Evolutionary conservation across 2,888 invertebrate genomes (phyloP).

Genomic region (Drosophila meridionalis): DNA sequence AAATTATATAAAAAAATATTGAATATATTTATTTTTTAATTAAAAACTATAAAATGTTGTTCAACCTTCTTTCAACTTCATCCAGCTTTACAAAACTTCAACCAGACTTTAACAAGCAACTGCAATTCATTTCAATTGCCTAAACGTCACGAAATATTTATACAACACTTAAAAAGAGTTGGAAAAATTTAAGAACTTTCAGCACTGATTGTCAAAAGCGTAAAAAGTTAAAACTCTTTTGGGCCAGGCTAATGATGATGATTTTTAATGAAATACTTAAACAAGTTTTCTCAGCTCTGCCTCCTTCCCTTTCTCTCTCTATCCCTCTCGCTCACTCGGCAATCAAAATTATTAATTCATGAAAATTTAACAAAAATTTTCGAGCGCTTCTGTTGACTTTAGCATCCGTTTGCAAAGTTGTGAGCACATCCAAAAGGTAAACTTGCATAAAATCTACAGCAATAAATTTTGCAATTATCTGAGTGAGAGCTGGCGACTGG

Average conservation of each 20-base stretch:
- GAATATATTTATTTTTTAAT: not conserved
- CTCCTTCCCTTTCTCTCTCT: not conserved
- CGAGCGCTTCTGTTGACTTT: slow-evolving; percentile 50
- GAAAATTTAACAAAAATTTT: slow-evolving; percentile 41
- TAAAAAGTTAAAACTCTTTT: slow-evolving; percentile 24
- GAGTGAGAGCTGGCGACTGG: not conserved
- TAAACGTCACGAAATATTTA: slow-evolving; percentile 19
- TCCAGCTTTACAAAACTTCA: slow-evolving; percentile 27
- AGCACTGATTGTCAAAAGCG: slow-evolving; percentile 50
- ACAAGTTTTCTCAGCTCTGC: slow-evolving; percentile 28
- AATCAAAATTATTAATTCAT: slow-evolving; percentile 73
- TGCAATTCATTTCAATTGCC: slow-evolving; percentile 13
- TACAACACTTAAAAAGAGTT: slow-evolving; percentile 1
- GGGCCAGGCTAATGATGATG: slow-evolving; percentile 57
- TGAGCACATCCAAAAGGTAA: slow-evolving; percentile 64
- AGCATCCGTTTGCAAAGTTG: slow-evolving; percentile 32
- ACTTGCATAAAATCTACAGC: slow-evolving; percentile 57
- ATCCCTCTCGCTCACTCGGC: slow-evolving; percentile 8
- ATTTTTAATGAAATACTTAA: slow-evolving; percentile 68
- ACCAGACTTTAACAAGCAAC: slow-evolving; percentile 37
- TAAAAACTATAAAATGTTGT: not conserved
- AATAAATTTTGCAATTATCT: slow-evolving; percentile 61
- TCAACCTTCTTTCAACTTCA: not conserved
- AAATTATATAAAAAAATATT: not conserved
- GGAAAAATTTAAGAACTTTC: slow-evolving; percentile 14